Evolutionary conservation across 2,113 vertebrate species (phyloP).

Genomic region (Thinocorus orbignyianus): DNA sequence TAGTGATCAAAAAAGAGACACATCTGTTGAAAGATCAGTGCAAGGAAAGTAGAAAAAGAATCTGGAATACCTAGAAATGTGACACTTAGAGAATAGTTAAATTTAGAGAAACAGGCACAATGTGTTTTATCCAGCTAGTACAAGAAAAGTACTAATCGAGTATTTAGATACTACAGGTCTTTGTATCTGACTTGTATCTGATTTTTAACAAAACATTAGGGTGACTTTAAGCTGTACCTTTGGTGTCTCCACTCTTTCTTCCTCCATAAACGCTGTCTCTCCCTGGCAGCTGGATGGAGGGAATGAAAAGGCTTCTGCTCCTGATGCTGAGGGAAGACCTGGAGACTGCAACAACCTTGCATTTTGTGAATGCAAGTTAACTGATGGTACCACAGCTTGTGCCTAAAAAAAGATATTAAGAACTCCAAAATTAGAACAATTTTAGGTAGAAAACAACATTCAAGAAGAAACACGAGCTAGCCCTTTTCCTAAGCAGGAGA

Average conservation of each 20-base stretch:
- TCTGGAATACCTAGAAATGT: background rate
- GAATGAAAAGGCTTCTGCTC: slow-evolving; percentile 85
- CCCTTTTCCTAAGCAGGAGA: background rate
- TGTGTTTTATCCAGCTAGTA: background rate
- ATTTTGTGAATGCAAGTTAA: slow-evolving; percentile 81
- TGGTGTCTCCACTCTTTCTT: slow-evolving; percentile 89
- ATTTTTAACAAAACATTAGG: background rate
- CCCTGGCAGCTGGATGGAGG: slow-evolving; percentile 78
- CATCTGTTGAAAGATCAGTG: background rate
- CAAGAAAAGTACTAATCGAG: background rate
- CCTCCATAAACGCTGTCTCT: slow-evolving; percentile 89
- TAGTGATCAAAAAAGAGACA: background rate
- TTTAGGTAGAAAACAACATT: background rate
- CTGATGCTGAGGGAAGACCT: slow-evolving; percentile 80
- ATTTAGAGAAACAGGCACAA: background rate
- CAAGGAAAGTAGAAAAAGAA: background rate
- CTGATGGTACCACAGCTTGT: slow-evolving; percentile 80
- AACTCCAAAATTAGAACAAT: rapidly evolving
- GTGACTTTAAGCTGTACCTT: slow-evolving; percentile 78
- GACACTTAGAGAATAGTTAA: background rate
- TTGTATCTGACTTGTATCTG: background rate
- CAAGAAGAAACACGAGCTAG: background rate
- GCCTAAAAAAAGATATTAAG: slow-evolving; percentile 66
- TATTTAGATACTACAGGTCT: background rate
- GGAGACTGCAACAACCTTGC: slow-evolving; percentile 84